Evolutionary conservation across 1,140 invertebrate species (phyloP).

Genomic region (Magallana gigas): DNA sequence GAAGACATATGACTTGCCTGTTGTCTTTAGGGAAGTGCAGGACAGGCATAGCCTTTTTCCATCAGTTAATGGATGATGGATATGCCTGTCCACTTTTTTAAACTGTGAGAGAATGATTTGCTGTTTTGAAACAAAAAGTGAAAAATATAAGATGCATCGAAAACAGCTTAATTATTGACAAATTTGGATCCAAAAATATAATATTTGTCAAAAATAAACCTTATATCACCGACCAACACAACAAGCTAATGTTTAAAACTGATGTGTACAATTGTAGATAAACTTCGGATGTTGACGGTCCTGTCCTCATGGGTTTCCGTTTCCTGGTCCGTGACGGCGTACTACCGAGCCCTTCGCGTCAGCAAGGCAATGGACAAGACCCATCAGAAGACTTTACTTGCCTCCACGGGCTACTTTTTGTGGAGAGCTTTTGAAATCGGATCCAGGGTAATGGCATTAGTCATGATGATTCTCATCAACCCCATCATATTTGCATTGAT

Average conservation of each 20-base stretch:
- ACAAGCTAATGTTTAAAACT: neutral
- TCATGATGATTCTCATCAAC: neutral
- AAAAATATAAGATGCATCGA: too few relatives aligned
- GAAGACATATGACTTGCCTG: too few relatives aligned
- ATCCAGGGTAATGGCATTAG: constrained; percentile 32
- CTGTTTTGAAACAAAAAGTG: too few relatives aligned
- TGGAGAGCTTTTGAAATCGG: constrained; percentile 39
- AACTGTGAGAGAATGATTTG: too few relatives aligned
- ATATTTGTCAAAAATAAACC: too few relatives aligned
- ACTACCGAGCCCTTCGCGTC: constrained; percentile 22
- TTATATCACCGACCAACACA: too few relatives aligned
- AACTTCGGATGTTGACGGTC: neutral
- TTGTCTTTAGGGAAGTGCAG: too few relatives aligned
- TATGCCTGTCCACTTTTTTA: too few relatives aligned
- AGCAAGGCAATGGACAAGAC: neutral
- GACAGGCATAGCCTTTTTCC: too few relatives aligned
- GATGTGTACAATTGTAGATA: neutral
- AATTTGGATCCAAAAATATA: too few relatives aligned
- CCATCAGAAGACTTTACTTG: neutral
- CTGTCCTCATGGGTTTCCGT: constrained; percentile 11
- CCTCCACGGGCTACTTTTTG: neutral
- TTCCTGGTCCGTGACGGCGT: constrained; percentile 27
- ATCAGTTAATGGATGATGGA: too few relatives aligned
- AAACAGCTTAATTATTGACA: too few relatives aligned
- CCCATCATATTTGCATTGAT: neutral